These are phyloP conservation scores for Blera fallax DNA, from an alignment of 2,888 invertebrate species.

Conservation along the genomic window DNA sequence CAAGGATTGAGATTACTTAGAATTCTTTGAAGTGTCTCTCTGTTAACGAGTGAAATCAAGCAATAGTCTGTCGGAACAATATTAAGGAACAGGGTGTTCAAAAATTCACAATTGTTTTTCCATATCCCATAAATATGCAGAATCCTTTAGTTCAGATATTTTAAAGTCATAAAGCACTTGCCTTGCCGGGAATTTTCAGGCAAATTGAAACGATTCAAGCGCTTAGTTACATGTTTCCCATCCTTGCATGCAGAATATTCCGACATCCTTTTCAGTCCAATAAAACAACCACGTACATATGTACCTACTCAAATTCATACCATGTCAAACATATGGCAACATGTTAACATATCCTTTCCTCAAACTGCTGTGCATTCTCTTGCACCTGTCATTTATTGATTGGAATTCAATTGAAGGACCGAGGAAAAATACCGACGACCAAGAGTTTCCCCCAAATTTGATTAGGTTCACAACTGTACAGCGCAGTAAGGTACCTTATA, in stretches of 20 bases:
- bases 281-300: not conserved
- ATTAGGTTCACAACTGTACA: slow-evolving; percentile 19
- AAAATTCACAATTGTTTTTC: too few species aligned
- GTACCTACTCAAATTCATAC: slow-evolving; percentile 15
- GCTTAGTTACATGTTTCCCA: not conserved
- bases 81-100: not conserved
- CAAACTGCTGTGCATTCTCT: not conserved
- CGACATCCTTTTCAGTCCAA: not conserved
- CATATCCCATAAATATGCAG: too few species aligned
- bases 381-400: slow-evolving; percentile 45
- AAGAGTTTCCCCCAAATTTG: slow-evolving; percentile 43
- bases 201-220: not conserved
- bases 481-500: not conserved
- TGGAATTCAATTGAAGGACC: slow-evolving; percentile 36
- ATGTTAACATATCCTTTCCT: not conserved
- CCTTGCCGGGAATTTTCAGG: not conserved
- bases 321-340: slow-evolving; percentile 7
- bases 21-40: not conserved
- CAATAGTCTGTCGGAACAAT: too few species aligned
- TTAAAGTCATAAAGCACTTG: not conserved
- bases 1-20: not conserved
- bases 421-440: not conserved
- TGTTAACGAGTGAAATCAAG: not conserved
- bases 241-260: not conserved
- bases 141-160: not conserved